These are phyloP conservation scores for Paracanthobrama guichenoti DNA, from an alignment of 2,113 vertebrate genomes.

Conservation along the genomic window DNA sequence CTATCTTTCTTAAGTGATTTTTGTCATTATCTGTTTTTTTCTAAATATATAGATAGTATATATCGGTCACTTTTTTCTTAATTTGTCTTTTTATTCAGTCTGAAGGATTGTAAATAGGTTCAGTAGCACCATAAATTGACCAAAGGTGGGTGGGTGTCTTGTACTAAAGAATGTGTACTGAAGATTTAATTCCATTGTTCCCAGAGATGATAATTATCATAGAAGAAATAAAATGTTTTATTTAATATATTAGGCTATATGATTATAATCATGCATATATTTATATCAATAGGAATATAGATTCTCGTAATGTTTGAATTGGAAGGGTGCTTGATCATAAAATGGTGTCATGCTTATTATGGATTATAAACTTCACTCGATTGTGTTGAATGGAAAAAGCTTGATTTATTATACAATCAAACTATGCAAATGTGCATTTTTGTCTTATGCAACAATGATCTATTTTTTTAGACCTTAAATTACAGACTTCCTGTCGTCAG, in stretches of 20 bases:
- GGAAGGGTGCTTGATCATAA: not conserved
- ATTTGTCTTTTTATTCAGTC: not conserved
- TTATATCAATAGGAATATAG: not conserved
- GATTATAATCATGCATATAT: not conserved
- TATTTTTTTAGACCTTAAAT: slow-evolving; percentile 17
- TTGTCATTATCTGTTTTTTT: not conserved
- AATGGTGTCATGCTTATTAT: not conserved
- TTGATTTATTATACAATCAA: not conserved
- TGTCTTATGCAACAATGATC: slow-evolving; percentile 24
- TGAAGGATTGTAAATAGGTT: slow-evolving; percentile 26
- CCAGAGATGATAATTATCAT: slow-evolving; percentile 7
- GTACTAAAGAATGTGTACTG: not conserved
- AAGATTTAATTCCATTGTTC: not conserved
- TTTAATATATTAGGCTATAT: slow-evolving; percentile 31
- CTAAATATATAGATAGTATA: not conserved
- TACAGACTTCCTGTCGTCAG: not conserved
- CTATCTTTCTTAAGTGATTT: not conserved
- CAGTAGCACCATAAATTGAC: not conserved
- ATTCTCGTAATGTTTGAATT: not conserved
- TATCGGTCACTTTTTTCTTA: not conserved
- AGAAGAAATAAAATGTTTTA: not conserved
- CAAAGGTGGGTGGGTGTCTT: slow-evolving; percentile 16
- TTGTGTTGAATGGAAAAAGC: slow-evolving; percentile 14
- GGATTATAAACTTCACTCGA: not conserved
- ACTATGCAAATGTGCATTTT: slow-evolving; percentile 30